These are phyloP conservation scores for Phalacrocorax aristotelis DNA, from an alignment of 2,113 vertebrate genomes.

Conservation along the genomic window DNA sequence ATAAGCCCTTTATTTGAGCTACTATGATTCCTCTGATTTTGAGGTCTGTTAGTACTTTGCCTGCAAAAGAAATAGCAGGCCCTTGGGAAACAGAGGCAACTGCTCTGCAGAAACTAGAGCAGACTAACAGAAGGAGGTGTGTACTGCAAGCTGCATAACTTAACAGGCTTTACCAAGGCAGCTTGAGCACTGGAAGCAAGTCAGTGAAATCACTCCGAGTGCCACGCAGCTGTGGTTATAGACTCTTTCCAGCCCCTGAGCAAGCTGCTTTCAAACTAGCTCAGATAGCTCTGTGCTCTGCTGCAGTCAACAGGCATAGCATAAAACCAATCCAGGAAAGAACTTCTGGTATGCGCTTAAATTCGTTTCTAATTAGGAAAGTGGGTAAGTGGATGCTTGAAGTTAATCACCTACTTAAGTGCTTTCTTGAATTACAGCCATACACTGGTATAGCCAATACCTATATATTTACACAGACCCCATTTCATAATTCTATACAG, in stretches of 20 bases:
- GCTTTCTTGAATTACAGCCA: slow-evolving; percentile 51
- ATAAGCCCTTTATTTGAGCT: background rate
- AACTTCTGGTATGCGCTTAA: slow-evolving; percentile 36
- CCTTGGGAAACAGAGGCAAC: background rate
- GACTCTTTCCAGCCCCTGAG: background rate
- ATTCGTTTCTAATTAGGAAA: slow-evolving; percentile 41
- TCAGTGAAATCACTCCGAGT: background rate
- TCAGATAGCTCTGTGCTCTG: background rate
- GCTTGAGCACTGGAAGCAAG: background rate
- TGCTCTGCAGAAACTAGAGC: background rate
- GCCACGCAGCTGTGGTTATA: background rate
- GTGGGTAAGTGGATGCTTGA: slow-evolving; percentile 36
- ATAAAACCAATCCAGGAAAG: background rate
- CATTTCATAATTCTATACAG: background rate
- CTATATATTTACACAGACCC: background rate
- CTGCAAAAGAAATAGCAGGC: background rate
- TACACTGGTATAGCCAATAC: background rate
- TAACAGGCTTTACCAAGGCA: background rate
- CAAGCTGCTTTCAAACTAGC: background rate
- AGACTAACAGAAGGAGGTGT: background rate
- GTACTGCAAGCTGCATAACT: background rate
- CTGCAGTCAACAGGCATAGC: background rate
- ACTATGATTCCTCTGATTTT: background rate
- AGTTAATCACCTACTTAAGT: slow-evolving; percentile 54
- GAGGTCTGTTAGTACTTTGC: background rate